phyloP scores from a whole-genome alignment of 2,888 invertebrate genomes.

The Steinernema scapterisci region DNA sequence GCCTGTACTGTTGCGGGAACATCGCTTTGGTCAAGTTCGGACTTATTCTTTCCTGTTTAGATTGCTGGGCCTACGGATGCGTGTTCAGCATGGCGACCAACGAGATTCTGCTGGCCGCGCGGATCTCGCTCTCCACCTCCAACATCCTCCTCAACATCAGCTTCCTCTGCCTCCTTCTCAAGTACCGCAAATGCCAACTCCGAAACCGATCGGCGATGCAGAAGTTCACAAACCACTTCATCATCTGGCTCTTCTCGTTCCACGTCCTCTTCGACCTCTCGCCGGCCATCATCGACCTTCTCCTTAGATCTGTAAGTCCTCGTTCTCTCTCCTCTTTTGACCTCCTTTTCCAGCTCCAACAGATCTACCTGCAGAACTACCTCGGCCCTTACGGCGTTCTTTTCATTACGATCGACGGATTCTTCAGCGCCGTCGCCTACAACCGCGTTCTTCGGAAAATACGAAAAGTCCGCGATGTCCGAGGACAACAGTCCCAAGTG shows the following conservation, averaged over 20 bases:
- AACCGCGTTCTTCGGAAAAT: slow-evolving; percentile 16
- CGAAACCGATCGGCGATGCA: slow-evolving; percentile 16
- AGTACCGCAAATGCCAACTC: slow-evolving; percentile 19
- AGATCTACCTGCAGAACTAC: slow-evolving; percentile 29
- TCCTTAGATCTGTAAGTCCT: neutral
- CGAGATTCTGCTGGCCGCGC: slow-evolving; percentile 19
- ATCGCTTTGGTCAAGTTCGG: too few relatives aligned
- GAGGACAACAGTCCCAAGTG: too few relatives aligned
- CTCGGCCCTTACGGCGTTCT: slow-evolving; percentile 27
- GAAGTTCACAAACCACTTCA: slow-evolving; percentile 28
- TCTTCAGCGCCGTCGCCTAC: slow-evolving; percentile 30
- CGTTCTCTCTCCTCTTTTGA: neutral
- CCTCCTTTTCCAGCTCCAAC: neutral
- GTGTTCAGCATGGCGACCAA: slow-evolving; percentile 17
- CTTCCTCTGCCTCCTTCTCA: slow-evolving; percentile 29
- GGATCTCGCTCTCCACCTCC: slow-evolving; percentile 20
- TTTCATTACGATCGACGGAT: slow-evolving; percentile 16
- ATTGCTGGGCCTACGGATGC: slow-evolving; percentile 27
- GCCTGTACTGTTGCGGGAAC: too few relatives aligned
- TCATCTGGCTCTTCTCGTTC: slow-evolving; percentile 30
- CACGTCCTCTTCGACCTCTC: slow-evolving; percentile 26
- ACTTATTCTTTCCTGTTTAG: too few relatives aligned
- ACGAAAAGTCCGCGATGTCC: neutral
- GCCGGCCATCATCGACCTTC: slow-evolving; percentile 25
- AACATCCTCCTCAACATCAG: slow-evolving; percentile 30